Conservation (phyloP, 2,888 invertebrate species). For the Yponomeuta evonymella region DNA sequence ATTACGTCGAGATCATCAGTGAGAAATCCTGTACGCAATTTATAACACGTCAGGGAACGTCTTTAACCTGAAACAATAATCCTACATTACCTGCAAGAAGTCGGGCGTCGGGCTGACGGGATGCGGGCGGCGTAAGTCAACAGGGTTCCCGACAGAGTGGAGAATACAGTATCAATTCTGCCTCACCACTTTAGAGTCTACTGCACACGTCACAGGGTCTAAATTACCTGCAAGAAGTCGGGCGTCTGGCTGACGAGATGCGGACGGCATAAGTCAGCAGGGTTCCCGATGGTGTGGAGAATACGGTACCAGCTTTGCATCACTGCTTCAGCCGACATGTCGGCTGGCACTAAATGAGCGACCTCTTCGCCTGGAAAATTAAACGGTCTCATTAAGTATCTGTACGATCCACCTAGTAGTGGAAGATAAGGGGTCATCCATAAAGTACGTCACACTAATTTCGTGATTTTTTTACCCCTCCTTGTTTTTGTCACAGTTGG, state of each 20-base stretch:
- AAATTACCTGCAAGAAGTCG: conserved; percentile 72
- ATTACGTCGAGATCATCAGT: too few species aligned
- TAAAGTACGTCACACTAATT: too few species aligned
- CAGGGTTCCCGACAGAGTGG: conserved; percentile 92
- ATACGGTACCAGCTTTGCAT: conserved; percentile 98
- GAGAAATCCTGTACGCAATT: too few species aligned
- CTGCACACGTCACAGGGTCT: not conserved
- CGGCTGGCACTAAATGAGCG: conserved; percentile 84
- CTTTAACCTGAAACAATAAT: too few species aligned
- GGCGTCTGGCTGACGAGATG: conserved; percentile 82
- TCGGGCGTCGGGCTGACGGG: conserved; percentile 81
- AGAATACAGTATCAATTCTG: conserved; percentile 84
- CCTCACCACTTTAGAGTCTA: conserved; percentile 86
- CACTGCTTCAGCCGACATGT: conserved; percentile 92
- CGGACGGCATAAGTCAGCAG: conserved; percentile 92
- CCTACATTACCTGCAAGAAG: conserved; percentile 60
- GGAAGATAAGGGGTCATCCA: too few species aligned
- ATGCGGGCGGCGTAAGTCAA: conserved; percentile 91
- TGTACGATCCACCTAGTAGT: too few species aligned
- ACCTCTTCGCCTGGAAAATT: conserved; percentile 86
- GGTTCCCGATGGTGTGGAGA: conserved; percentile 95
- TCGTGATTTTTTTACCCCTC: too few species aligned
- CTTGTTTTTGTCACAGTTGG: too few species aligned
- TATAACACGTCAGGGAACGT: too few species aligned
- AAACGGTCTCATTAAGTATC: too few species aligned